These are phyloP conservation scores for Triplophysa rosa DNA, from an alignment of 2,113 vertebrate genomes.

Conservation along the genomic window DNA sequence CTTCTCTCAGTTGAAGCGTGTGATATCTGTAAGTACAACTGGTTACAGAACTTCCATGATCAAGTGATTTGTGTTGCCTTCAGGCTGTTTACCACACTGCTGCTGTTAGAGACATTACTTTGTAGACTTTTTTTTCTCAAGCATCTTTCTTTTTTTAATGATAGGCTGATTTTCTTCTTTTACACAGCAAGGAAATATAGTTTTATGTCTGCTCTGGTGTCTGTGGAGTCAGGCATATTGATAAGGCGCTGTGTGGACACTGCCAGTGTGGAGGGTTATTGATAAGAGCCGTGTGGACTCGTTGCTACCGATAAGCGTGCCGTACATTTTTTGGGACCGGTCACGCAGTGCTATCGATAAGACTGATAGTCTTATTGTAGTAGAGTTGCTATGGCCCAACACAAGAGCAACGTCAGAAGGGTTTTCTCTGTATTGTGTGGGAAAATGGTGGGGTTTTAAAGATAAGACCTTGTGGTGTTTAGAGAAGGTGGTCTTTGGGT, in stretches of 20 bases:
- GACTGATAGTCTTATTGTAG: slow-evolving; percentile 47
- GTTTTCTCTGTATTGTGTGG: slow-evolving; percentile 35
- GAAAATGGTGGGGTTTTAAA: slow-evolving; percentile 50
- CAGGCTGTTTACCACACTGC: neutral
- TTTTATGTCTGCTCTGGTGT: slow-evolving; percentile 56
- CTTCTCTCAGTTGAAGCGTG: neutral
- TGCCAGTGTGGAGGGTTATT: slow-evolving; percentile 55
- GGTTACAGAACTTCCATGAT: neutral
- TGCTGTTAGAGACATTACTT: neutral
- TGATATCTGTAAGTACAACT: neutral
- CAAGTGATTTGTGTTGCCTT: slow-evolving; percentile 25
- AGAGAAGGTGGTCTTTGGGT: slow-evolving; percentile 53
- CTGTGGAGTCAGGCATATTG: slow-evolving; percentile 67
- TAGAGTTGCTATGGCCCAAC: slow-evolving; percentile 48
- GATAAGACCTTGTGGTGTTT: slow-evolving; percentile 59
- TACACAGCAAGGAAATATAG: slow-evolving; percentile 65
- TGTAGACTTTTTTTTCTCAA: neutral
- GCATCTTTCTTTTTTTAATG: slow-evolving; percentile 51
- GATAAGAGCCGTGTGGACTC: slow-evolving; percentile 60
- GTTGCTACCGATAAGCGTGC: slow-evolving; percentile 64
- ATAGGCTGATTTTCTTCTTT: slow-evolving; percentile 72
- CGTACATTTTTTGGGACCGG: slow-evolving; percentile 57
- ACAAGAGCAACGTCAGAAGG: slow-evolving; percentile 42
- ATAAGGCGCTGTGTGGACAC: slow-evolving; percentile 66
- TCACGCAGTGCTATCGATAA: slow-evolving; percentile 51